These are phyloP conservation scores for Isichthys henryi DNA, from an alignment of 2,113 vertebrate genomes.

Conservation along the genomic window DNA sequence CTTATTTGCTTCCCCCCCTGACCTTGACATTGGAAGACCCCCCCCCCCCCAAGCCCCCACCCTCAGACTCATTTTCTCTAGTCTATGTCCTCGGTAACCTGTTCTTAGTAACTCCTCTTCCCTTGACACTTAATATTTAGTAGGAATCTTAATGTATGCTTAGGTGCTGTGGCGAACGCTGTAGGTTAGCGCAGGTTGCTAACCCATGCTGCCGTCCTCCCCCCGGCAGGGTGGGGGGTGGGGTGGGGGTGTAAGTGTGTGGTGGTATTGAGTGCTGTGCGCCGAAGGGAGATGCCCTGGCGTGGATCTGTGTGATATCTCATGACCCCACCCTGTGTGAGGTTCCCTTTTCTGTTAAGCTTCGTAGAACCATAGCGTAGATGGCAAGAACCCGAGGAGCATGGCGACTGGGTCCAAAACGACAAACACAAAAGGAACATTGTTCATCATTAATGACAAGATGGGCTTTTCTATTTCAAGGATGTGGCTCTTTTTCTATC, in stretches of 20 bases:
- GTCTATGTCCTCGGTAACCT: neutral
- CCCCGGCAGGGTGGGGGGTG: conserved; percentile 20
- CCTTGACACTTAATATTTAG: conserved; percentile 18
- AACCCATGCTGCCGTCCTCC: conserved; percentile 23
- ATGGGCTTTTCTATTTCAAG: neutral
- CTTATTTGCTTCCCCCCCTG: conserved; percentile 12
- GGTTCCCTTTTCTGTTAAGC: neutral
- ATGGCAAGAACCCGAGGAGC: neutral
- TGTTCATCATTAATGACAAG: neutral
- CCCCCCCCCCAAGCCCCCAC: neutral
- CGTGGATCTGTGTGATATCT: neutral
- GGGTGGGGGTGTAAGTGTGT: neutral
- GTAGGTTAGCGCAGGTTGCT: conserved; percentile 34
- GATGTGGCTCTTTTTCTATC: neutral
- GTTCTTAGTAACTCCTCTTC: neutral
- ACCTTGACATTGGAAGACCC: neutral
- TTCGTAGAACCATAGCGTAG: neutral
- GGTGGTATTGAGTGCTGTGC: conserved; percentile 28
- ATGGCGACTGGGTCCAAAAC: neutral
- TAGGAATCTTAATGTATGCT: conserved; percentile 28
- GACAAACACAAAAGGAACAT: neutral
- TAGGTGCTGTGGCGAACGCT: conserved; percentile 33
- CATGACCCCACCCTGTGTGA: neutral
- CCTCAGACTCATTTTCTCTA: neutral
- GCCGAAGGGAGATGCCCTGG: neutral